These are phyloP conservation scores for Distichodus sexfasciatus DNA, from an alignment of 2,797 vertebrate species.

Conservation along the genomic window DNA sequence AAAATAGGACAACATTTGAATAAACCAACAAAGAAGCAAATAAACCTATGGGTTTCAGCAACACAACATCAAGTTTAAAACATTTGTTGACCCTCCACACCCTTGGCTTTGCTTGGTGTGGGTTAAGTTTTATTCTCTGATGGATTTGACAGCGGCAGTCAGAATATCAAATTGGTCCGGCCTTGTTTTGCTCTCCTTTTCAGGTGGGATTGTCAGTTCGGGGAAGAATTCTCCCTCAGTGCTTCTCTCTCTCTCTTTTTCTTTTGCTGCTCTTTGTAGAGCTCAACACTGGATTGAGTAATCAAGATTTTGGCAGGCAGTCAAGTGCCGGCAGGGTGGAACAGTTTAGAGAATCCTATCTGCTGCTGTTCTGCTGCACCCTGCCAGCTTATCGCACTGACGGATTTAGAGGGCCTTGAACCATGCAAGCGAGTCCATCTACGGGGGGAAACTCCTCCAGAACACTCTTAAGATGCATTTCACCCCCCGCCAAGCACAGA, in stretches of 20 bases:
- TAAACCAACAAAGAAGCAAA: no score
- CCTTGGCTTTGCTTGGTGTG: neutral
- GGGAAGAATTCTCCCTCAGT: constrained; percentile 16
- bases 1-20: no score
- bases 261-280: constrained; percentile 19
- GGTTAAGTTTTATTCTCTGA: neutral
- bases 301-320: constrained; percentile 74
- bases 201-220: constrained; percentile 15
- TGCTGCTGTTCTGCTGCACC: constrained; percentile 61
- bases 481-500: constrained; percentile 19
- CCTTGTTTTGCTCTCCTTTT: constrained; percentile 1
- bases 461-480: neutral
- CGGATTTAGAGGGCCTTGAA: constrained; percentile 74
- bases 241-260: constrained; percentile 41
- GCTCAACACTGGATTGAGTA: constrained; percentile 67
- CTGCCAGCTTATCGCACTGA: constrained; percentile 74
- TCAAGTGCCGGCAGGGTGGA: constrained; percentile 69
- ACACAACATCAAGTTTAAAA: no score
- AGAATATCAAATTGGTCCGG: constrained; percentile 22
- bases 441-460: constrained; percentile 66
- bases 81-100: no score
- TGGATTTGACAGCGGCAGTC: constrained; percentile 19
- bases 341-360: constrained; percentile 74
- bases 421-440: constrained; percentile 62
- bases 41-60: no score